Evolutionary conservation across 2,888 invertebrate species (phyloP).

Genomic region (Chrysopilus asiliformis): DNA sequence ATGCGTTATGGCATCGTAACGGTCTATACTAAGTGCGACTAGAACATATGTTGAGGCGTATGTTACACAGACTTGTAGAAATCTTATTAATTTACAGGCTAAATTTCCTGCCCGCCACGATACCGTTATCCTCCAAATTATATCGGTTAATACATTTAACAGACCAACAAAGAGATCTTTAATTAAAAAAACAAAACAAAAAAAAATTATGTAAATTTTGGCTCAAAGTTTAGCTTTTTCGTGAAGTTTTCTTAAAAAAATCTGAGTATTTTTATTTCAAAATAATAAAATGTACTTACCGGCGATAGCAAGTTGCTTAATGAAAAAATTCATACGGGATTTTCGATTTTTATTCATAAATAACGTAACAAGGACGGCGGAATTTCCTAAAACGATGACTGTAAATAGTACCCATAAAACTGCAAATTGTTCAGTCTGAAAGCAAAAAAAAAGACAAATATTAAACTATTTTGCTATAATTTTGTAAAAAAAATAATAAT

Average conservation of each 20-base stretch:
- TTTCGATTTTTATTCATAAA: slow-evolving; percentile 71
- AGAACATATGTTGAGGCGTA: slow-evolving; percentile 87
- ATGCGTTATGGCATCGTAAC: slow-evolving; percentile 86
- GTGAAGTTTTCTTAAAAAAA: background rate
- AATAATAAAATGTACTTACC: slow-evolving; percentile 44
- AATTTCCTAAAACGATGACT: slow-evolving; percentile 75
- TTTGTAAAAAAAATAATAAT: too few relatives aligned
- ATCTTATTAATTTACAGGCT: slow-evolving; percentile 77
- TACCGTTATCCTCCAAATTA: slow-evolving; percentile 78
- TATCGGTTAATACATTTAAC: slow-evolving; percentile 78
- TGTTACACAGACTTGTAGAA: slow-evolving; percentile 75
- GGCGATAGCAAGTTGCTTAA: slow-evolving; percentile 82
- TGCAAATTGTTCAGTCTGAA: slow-evolving; percentile 80
- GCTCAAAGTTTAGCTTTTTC: too few relatives aligned
- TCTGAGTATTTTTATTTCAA: too few relatives aligned
- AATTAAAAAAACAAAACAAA: too few relatives aligned
- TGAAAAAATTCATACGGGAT: slow-evolving; percentile 91
- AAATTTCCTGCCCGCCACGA: slow-evolving; percentile 81
- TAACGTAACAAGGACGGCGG: slow-evolving; percentile 74
- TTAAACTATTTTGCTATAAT: too few relatives aligned
- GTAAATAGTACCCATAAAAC: slow-evolving; percentile 75
- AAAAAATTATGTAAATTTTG: too few relatives aligned
- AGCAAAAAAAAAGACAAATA: too few relatives aligned
- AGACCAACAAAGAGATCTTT: slow-evolving; percentile 75
- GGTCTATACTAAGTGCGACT: slow-evolving; percentile 81